These are phyloP conservation scores for Lemur catta DNA, from an alignment of 2,797 vertebrate species.

Conservation along the genomic window DNA sequence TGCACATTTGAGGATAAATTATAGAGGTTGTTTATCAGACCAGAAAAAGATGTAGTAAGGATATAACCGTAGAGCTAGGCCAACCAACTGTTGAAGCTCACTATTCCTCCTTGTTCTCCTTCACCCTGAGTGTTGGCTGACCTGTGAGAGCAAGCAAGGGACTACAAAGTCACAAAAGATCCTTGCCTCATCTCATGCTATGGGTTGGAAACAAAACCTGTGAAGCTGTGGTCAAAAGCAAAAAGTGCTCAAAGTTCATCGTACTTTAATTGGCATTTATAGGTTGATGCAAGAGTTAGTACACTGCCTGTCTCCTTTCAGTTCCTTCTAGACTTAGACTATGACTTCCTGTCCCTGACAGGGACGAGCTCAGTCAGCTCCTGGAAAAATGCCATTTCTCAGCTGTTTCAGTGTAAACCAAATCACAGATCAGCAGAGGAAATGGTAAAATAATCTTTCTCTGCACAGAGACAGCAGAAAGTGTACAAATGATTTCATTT, in stretches of 20 bases:
- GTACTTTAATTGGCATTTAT: conserved; percentile 7
- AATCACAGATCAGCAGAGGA: conserved; percentile 48
- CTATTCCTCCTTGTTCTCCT: not conserved
- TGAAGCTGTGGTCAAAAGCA: conserved; percentile 27
- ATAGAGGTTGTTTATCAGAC: not conserved
- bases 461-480: not conserved
- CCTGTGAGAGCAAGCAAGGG: not conserved
- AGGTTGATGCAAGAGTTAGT: not conserved
- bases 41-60: not conserved
- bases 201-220: conserved; percentile 29
- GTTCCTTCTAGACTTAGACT: conserved; percentile 57
- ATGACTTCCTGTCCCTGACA: conserved; percentile 27
- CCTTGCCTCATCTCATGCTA: not conserved
- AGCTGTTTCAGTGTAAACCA: conserved; percentile 36
- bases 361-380: not conserved
- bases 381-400: not conserved
- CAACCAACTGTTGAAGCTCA: rapidly evolving
- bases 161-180: not conserved
- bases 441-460: conserved; percentile 8
- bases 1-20: not conserved
- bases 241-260: not conserved
- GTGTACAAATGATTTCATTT: conserved; percentile 5
- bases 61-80: rapidly evolving
- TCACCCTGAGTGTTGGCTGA: not conserved
- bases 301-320: conserved; percentile 35